Evolutionary conservation across 2,797 vertebrate species (phyloP).

Genomic region (Tangara arthus): DNA sequence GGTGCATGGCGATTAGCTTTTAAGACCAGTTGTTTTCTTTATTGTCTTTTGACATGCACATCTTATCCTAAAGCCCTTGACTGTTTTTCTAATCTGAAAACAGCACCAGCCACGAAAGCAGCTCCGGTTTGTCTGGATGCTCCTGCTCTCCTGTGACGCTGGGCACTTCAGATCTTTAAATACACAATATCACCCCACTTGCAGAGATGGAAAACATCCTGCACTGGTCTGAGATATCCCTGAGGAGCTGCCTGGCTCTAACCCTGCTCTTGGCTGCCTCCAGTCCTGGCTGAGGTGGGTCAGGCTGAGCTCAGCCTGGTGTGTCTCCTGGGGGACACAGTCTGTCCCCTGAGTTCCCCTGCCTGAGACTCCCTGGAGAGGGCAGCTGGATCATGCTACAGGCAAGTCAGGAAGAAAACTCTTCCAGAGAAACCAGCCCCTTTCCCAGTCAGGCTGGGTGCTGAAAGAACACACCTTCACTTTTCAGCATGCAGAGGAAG

Average conservation of each 20-base stretch:
- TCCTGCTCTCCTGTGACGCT: background rate
- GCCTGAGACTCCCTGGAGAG: background rate
- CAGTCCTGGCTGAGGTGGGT: background rate
- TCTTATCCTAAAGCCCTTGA: background rate
- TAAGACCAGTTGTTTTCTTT: constrained; percentile 60
- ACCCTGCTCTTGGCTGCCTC: background rate
- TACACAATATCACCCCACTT: background rate
- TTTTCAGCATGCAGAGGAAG: background rate
- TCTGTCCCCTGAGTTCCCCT: background rate
- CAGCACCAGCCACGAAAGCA: background rate
- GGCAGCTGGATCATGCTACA: background rate
- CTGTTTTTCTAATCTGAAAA: constrained; percentile 37
- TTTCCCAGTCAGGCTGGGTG: background rate
- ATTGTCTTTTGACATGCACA: constrained; percentile 25
- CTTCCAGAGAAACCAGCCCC: background rate
- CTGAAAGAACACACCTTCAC: background rate
- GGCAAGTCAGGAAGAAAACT: background rate
- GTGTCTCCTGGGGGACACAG: fast-evolving
- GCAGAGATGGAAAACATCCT: background rate
- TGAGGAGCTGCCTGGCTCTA: background rate
- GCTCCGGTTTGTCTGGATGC: background rate
- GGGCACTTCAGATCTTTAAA: background rate
- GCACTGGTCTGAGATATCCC: background rate
- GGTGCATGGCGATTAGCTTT: constrained; percentile 52
- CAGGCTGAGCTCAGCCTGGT: background rate